Evolutionary conservation across 2,888 invertebrate species (phyloP), one percentile per base, ranked within the genome.

Genomic region (Chydorus sphaericus): DNA sequence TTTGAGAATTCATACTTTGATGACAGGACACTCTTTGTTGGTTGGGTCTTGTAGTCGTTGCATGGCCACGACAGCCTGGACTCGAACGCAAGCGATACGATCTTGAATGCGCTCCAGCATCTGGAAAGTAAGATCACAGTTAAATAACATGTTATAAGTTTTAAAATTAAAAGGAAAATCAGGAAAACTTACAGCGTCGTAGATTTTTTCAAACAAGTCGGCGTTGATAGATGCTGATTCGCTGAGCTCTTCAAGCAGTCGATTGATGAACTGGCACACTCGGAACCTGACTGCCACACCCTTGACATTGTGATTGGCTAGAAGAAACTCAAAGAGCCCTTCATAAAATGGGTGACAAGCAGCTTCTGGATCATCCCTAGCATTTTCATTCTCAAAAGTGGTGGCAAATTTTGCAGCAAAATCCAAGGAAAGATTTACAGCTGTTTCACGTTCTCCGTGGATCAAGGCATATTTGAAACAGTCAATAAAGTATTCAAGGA

Each of bases 11-110:
- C 20, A 16, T 3, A 72, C 70, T 62, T 79, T 76, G 1, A 87
- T 81, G 1, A 91, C 81, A 1, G 78, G 79, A 67, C 91, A 90
- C 31, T 82, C 76, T 0, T 77, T 76, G 64, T 86, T 80, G 50
- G 72, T 72, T 0, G 89, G 87, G 63, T 86, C 82, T 68, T 92
- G 92, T 1, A 92, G 72, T 4, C 90, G 75, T 56, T 83, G 80
- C 38, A 92, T 71, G 1, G 88, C 85, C 29, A 79, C 69, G 0
- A 88, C 82, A 0, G 90, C 90, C 62, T 89, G 82, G 33, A 82
- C 80, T 20, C 91, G 76, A 3, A 92, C 84, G 52, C 79, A 78
- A 1, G 83, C 77, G 48, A 83, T 79, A 5, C 44, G 14, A 10
- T 44, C 44, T 44, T 44, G 55, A 52, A 58, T 54, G 18, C 50